Evolutionary conservation across 1,140 invertebrate genomes (phyloP).

Genomic region (Lycorma delicatula): DNA sequence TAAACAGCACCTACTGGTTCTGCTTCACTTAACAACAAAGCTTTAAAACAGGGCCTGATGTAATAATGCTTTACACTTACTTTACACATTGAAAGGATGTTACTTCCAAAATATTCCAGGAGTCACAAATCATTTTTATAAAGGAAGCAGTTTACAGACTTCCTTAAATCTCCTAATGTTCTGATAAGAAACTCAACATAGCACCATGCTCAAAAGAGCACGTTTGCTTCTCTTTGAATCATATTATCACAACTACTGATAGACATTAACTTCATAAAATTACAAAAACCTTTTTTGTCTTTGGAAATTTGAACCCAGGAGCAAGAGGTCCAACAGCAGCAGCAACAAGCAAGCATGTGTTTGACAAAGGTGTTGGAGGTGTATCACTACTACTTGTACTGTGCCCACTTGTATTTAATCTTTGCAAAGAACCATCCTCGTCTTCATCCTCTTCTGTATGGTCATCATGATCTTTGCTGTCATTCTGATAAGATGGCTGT

Average conservation of each 20-base stretch:
- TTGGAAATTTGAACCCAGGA: constrained; percentile 73
- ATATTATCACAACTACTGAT: constrained; percentile 3
- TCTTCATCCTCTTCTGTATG: constrained; percentile 16
- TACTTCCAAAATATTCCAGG: too few species aligned
- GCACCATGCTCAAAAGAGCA: not conserved
- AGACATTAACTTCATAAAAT: not conserved
- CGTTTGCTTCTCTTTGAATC: not conserved
- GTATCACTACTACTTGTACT: constrained; percentile 32
- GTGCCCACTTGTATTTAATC: constrained; percentile 1
- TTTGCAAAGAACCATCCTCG: constrained; percentile 11
- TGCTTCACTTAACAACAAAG: too few species aligned
- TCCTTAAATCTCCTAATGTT: not conserved
- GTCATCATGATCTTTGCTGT: constrained; percentile 7
- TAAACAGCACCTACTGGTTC: too few species aligned
- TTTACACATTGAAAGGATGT: too few species aligned
- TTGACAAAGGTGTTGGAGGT: constrained; percentile 50
- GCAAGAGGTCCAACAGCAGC: constrained; percentile 70
- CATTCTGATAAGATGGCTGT: not conserved
- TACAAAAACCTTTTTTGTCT: constrained; percentile 70
- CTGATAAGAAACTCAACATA: not conserved
- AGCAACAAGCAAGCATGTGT: constrained; percentile 67
- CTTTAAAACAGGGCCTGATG: too few species aligned
- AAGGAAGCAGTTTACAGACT: not conserved
- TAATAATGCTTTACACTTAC: too few species aligned
- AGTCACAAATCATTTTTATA: too few species aligned